These are phyloP conservation scores for Drosophila aldrichi DNA, from an alignment of 2,888 invertebrate species.

Conservation along the genomic window DNA sequence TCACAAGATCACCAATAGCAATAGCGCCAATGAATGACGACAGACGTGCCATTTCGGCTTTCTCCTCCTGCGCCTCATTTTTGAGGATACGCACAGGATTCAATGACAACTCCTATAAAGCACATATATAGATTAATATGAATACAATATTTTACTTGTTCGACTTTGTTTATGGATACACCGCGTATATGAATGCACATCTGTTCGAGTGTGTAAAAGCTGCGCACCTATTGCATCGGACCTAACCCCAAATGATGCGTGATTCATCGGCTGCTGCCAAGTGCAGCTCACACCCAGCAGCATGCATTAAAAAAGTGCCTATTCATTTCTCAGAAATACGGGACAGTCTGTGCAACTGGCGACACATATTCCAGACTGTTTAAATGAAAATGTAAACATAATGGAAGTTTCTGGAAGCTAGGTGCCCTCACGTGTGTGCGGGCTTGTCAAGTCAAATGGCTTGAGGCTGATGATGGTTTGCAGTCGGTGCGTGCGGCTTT, in stretches of 20 bases:
- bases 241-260: constrained; percentile 67
- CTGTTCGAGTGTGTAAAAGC: constrained; percentile 11
- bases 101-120: constrained; percentile 89
- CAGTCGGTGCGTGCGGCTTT: constrained; percentile 44
- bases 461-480: constrained; percentile 29
- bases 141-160: not conserved
- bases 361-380: not conserved
- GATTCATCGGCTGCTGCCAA: constrained; percentile 59
- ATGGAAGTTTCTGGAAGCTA: constrained; percentile 63
- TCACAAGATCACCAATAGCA: constrained; percentile 99
- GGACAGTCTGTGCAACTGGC: not conserved
- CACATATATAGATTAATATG: constrained; percentile 1
- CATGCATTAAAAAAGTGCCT: constrained; percentile 37
- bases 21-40: constrained; percentile 99
- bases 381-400: constrained; percentile 24
- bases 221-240: constrained; percentile 26
- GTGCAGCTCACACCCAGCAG: constrained; percentile 37
- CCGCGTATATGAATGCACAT: constrained; percentile 1
- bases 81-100: constrained; percentile 98
- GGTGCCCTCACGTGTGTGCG: constrained; percentile 60
- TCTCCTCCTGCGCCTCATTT: constrained; percentile 98
- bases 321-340: not conserved
- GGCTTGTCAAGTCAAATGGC: constrained; percentile 43
- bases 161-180: constrained; percentile 6
- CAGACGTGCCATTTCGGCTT: constrained; percentile 97